Evolutionary conservation across 2,888 invertebrate species (phyloP), one percentile per base, ranked within the genome.

Genomic region (Electrophaes corylata): DNA sequence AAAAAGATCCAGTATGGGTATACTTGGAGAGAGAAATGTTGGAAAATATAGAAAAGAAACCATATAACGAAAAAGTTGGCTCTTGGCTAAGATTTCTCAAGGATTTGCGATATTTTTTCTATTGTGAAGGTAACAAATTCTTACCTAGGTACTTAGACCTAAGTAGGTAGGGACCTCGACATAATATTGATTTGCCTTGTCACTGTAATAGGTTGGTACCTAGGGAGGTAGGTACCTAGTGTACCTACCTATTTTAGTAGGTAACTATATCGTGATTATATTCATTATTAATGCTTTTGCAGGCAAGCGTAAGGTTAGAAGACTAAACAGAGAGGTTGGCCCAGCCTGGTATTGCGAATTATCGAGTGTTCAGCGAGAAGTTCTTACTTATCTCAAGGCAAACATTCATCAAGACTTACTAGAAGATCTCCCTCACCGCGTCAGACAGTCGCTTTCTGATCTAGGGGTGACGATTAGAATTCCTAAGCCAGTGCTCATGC

Each of bases 1-100:
- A 82, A 67, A 79, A 77, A 64, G 86, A 86, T 26, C 88, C 88
- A 61, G 82, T 85, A 72, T 91, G 91, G 91, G 78, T 84, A 57
- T 82, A 76, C 62, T 71, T 91, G 64, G 90, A 90, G 71, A 76
- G 70, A 20, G 88, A 89, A 75, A 90, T 91, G 91, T 66, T 69
- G 61, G 67, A 77, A 66, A 85, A 85, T 49, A 18, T 73, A 12
- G 75, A 75, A 11, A 83, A 71, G 2, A 88, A 88, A 71, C 89
- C 90, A 1, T 90, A 89, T 59, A 91, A 91, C 55, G 76, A 84
- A 60, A 83, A 76, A 79, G 91, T 90, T 2, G 88, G 88, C 41
- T 57, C 70, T 12, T 91, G 91, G 91, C 76, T 88, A 0, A 72
- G 66, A 59, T 89, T 76, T 76, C 65, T 90, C 46, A 85, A 62